Evolutionary conservation across 1,140 invertebrate species (phyloP), one percentile per base, ranked within the genome.

Genomic region (Gryon sp.): DNA sequence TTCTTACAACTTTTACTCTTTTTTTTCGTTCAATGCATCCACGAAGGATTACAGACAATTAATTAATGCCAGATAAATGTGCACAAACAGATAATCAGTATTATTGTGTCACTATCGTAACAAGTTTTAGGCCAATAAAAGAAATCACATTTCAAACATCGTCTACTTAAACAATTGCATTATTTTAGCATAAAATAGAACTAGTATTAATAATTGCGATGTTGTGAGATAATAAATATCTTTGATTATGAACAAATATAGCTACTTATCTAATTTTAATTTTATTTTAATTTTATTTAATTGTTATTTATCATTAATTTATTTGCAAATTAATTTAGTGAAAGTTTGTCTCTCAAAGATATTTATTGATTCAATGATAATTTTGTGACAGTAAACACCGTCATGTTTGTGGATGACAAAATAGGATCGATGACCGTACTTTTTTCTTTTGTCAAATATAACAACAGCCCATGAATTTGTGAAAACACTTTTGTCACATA

Each of bases 381-480:
- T 41, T 18, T 2, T 12, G 11, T 8, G 32, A 46, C 32, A 16
- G n/a, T 12, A 53, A 12, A 30, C n/a, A 45, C 48, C 19, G 32
- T 20, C 12, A 8, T 20, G 16, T 28, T 78, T 66, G 60, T 83
- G 80, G 82, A 79, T 75, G 83, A 85, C 69, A 73, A 83, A 85
- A 86, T 60, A 84, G 81, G 83, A 83, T 78, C 62, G 80, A 81
- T 88, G 85, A 83, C 84, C 86, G 85, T 84, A 88, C 82, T 85
- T 84, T 83, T 83, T 78, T 38, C 15, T 41, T 59, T n/a, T n/a
- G n/a, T n/a, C n/a, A n/a, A n/a, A 30, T 5, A 43, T 26, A 48
- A 52, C 45, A 62, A 48, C 59, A 28, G n/a, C 19, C 20, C 38
- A 55, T 57, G 32, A 9, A 22, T 52, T 41, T 73, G n/a, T 65